These are phyloP conservation scores for Paedocypris micromegethes DNA, from an alignment of 2,797 vertebrate genomes.

Conservation along the genomic window DNA sequence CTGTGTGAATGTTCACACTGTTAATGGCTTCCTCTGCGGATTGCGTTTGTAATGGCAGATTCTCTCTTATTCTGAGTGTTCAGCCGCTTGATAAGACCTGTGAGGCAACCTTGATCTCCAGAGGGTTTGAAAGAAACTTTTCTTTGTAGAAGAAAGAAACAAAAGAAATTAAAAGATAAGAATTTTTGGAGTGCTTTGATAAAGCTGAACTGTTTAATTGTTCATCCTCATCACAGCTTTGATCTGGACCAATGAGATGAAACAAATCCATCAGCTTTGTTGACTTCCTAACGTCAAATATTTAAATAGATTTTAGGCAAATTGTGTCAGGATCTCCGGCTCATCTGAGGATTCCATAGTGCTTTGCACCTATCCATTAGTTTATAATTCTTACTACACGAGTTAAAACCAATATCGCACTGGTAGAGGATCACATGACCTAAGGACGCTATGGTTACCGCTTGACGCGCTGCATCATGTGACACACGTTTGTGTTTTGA, in stretches of 20 bases:
- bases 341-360: no score
- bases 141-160: not conserved
- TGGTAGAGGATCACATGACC: no score
- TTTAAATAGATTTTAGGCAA: constrained; percentile 13
- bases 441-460: no score
- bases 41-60: not conserved
- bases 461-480: no score
- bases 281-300: constrained; percentile 28
- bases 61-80: not conserved
- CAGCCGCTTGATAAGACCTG: not conserved
- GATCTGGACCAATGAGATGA: constrained; percentile 20
- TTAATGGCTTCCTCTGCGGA: constrained; percentile 4
- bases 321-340: no score
- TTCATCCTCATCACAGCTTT: constrained; percentile 16
- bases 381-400: no score
- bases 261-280: constrained; percentile 39
- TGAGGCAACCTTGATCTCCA: constrained; percentile 1
- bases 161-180: constrained; percentile 19
- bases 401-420: no score
- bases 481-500: no score
- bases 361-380: no score
- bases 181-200: not conserved
- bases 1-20: not conserved
- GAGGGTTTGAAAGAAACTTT: not conserved
- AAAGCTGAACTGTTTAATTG: constrained; percentile 26